Base-by-base conservation (phyloP, 2,797 vertebrate genomes). In the Propithecus deckenii region DNA sequence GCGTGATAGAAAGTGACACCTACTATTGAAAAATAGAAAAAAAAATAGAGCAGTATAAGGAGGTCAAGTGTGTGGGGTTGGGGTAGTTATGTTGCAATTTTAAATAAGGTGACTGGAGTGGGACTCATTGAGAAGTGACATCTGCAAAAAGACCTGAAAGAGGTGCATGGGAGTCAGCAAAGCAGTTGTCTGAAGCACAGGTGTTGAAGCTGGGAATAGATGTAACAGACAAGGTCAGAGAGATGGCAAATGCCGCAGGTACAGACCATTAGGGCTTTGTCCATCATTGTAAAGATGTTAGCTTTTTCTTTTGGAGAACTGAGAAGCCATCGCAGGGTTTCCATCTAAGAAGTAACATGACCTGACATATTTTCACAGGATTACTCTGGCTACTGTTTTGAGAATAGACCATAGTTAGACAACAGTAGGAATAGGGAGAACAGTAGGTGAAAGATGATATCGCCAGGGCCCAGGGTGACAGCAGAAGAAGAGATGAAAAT, bases 221-320 rank as follows among this genome's bases (percentile, higher is more conserved):
- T 46, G 32, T 15, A 43, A 61, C 38, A 32, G 59, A 52, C 20
- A 25, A 46, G 30, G 23, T 20, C 43, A 55, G 17, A 17, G 22
- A 52, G 61, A 50, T 5, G 23, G 17, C 2, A 7, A 11, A 0
- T 20, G 32, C 35, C 0, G 14, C 7, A 5, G 18, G 25, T 18
- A 0, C 4, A 14, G 85, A n/a, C 10, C 52, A 41, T 1, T 1
- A 38, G 18, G 32, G 13, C 35, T 87, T 17, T 9, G 46, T 25
- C 6, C 17, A 0, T 84, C 78, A 43, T 11, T 8, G 38, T 17
- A 30, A 28, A 28, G 43, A 17, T 69, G 59, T 32, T 15, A 25
- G 32, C 35, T 55, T 17, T 59, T 30, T 75, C 20, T 48, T 46
- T n/a, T 48, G 50, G 20, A n/a, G 30, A 79, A 81, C 50, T 41